These are phyloP conservation scores for Plectus sambesii DNA, from an alignment of 1,140 invertebrate species.

Conservation along the genomic window DNA sequence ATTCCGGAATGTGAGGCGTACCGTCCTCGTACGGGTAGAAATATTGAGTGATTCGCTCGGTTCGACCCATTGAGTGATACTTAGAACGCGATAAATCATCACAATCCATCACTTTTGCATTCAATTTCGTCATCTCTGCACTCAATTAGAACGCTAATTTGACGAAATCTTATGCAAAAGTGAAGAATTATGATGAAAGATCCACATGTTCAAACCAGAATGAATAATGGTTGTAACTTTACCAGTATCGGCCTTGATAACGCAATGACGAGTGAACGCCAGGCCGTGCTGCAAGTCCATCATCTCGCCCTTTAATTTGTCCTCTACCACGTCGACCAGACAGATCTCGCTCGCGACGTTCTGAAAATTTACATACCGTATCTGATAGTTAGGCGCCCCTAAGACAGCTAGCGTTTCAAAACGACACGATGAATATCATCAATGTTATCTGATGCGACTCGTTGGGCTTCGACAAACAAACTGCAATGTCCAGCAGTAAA, in stretches of 20 bases:
- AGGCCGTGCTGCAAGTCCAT: slow-evolving; percentile 60
- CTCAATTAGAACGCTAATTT: no score
- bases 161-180: no score
- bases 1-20: no score
- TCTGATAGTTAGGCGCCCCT: background rate
- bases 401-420: slow-evolving; percentile 8
- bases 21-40: slow-evolving; percentile 10
- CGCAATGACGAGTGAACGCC: slow-evolving; percentile 66
- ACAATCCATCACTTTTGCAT: no score
- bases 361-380: slow-evolving; percentile 50
- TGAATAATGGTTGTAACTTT: slow-evolving; percentile 1
- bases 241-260: slow-evolving; percentile 62
- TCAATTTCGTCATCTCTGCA: no score
- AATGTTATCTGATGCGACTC: no score
- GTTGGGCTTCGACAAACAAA: background rate
- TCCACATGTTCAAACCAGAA: no score
- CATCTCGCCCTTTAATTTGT: slow-evolving; percentile 76
- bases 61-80: background rate
- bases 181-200: no score
- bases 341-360: slow-evolving; percentile 66
- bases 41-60: background rate
- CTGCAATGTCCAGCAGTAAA: no score
- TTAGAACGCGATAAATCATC: no score
- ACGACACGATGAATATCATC: no score
- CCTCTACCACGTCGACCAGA: slow-evolving; percentile 61